Conservation (phyloP, 2,113 vertebrate genomes). For the Takifugu flavidus region DNA sequence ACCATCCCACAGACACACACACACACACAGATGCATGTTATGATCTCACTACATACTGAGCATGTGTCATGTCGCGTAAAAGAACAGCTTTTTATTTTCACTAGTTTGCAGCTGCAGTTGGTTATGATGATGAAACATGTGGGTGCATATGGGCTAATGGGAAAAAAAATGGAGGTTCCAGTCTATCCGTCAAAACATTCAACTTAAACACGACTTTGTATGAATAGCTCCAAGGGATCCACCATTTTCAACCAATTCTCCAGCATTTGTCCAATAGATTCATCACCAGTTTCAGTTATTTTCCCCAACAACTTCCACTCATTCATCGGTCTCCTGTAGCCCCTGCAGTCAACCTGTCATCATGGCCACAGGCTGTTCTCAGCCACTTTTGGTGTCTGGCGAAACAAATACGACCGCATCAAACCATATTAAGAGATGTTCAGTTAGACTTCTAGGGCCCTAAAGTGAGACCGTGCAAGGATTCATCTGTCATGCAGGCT, state of each 20-base stretch:
- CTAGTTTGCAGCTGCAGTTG: constrained; percentile 34
- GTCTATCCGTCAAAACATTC: too few relatives aligned
- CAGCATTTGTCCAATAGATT: too few relatives aligned
- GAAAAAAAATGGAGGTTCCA: not conserved
- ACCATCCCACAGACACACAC: not conserved
- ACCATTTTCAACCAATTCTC: too few relatives aligned
- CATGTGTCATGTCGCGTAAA: constrained; percentile 5
- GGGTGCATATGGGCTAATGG: constrained; percentile 32
- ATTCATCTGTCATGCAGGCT: constrained; percentile 2
- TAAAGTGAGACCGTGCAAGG: too few relatives aligned
- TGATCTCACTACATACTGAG: constrained; percentile 21
- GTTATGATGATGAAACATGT: constrained; percentile 42
- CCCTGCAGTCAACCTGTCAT: too few relatives aligned
- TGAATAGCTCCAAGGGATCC: too few relatives aligned
- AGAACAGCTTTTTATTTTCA: constrained; percentile 2
- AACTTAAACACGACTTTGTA: too few relatives aligned
- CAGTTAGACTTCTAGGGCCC: too few relatives aligned
- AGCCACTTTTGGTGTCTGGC: too few relatives aligned
- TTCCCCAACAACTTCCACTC: too few relatives aligned
- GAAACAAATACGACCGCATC: constrained; percentile 22
- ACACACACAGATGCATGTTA: not conserved
- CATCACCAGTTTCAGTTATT: too few relatives aligned
- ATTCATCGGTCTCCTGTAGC: too few relatives aligned
- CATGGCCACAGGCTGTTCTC: not conserved
- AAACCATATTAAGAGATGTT: constrained; percentile 5